Conservation (phyloP, 1,140 invertebrate genomes). For the Drosophila bocki region DNA sequence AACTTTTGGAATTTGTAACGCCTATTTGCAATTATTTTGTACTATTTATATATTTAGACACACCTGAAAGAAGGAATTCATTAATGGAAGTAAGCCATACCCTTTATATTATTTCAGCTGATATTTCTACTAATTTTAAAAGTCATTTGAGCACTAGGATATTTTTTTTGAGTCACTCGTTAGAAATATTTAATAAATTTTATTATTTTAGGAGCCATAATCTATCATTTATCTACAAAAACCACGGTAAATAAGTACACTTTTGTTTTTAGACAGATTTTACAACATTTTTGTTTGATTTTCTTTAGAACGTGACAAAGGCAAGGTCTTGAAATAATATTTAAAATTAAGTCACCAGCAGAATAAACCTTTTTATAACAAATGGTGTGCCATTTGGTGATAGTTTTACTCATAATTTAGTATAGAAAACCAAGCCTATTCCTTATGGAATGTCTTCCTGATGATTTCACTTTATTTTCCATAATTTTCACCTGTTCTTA, state of each 20-base stretch:
- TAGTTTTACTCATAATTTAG: background rate
- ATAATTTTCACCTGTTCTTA: constrained; percentile 2
- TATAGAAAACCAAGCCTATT: too few species aligned
- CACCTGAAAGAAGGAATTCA: background rate
- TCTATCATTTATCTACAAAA: too few species aligned
- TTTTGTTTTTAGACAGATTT: background rate
- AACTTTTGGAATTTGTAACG: constrained; percentile 17
- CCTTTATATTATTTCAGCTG: background rate
- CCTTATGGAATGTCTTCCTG: background rate
- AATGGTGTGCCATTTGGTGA: background rate
- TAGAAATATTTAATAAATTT: too few species aligned
- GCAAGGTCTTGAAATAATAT: background rate
- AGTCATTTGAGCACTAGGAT: background rate
- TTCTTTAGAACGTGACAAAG: background rate
- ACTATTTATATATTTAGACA: background rate
- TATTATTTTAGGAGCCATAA: background rate
- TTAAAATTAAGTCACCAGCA: background rate
- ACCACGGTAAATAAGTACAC: background rate
- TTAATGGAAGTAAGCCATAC: background rate
- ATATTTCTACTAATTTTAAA: background rate
- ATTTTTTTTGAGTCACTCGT: background rate
- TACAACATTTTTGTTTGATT: background rate
- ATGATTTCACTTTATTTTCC: background rate
- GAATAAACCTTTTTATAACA: background rate
- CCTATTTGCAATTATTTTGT: background rate